phyloP scores from a whole-genome alignment of 2,113 vertebrate genomes.

The Oxyruncus cristatus region DNA sequence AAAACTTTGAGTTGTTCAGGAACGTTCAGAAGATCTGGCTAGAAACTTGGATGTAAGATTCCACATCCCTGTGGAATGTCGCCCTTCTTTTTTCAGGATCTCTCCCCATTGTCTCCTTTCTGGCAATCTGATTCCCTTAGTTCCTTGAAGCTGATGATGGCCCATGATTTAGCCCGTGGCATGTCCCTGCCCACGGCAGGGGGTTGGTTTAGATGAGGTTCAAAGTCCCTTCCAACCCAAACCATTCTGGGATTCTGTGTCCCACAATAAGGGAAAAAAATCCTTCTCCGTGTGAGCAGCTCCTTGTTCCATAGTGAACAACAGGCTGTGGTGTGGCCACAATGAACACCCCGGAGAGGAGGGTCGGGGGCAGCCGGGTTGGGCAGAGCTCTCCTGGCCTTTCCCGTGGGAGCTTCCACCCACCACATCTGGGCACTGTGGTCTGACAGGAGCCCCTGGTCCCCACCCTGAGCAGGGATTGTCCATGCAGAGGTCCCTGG shows the following conservation, averaged over 20 bases:
- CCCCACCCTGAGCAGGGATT: background rate
- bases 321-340: background rate
- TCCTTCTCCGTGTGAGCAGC: background rate
- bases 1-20: background rate
- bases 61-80: background rate
- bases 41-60: background rate
- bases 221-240: background rate
- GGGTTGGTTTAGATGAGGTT: background rate
- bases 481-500: background rate
- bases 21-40: background rate
- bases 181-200: background rate
- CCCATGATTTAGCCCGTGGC: background rate
- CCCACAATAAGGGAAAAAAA: accelerated
- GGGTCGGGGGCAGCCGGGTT: background rate
- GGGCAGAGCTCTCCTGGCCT: background rate
- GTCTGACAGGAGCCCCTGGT: background rate
- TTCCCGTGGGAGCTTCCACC: too few species aligned
- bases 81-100: background rate
- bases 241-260: background rate
- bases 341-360: background rate
- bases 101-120: background rate
- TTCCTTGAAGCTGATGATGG: background rate
- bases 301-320: background rate
- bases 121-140: background rate
- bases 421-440: background rate